These are phyloP conservation scores for Eledona agricola DNA, from an alignment of 2,888 invertebrate species.

Conservation along the genomic window DNA sequence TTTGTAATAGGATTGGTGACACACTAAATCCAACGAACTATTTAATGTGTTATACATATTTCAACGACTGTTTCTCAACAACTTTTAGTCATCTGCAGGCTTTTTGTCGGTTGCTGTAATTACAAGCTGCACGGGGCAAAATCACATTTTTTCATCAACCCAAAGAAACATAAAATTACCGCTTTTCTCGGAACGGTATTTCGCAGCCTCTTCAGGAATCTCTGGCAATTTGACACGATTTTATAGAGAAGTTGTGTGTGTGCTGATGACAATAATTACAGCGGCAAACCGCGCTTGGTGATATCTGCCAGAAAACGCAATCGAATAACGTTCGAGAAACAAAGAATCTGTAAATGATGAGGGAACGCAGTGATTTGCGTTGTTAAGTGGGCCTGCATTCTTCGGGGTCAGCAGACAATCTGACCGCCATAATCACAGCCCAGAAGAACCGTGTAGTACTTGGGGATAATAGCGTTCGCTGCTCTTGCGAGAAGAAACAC, in stretches of 20 bases:
- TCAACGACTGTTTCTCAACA: not conserved
- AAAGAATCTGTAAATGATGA: slow-evolving; percentile 36
- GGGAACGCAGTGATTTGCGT: slow-evolving; percentile 40
- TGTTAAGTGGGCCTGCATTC: slow-evolving; percentile 43
- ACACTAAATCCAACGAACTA: too few relatives aligned
- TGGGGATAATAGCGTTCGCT: slow-evolving; percentile 39
- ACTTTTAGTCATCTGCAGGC: not conserved
- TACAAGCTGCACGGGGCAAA: slow-evolving; percentile 1
- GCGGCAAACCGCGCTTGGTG: not conserved
- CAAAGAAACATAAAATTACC: slow-evolving; percentile 7
- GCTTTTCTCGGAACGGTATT: slow-evolving; percentile 6
- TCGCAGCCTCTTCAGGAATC: slow-evolving; percentile 12
- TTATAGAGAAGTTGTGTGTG: slow-evolving; percentile 18
- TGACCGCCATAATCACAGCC: slow-evolving; percentile 42
- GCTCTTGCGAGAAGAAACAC: slow-evolving; percentile 37
- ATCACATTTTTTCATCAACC: slow-evolving; percentile 16
- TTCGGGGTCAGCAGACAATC: slow-evolving; percentile 42
- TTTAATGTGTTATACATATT: not conserved
- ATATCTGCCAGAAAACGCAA: slow-evolving; percentile 2
- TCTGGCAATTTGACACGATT: slow-evolving; percentile 12
- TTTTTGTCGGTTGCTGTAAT: slow-evolving; percentile 1
- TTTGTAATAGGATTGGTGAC: too few relatives aligned
- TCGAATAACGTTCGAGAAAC: slow-evolving; percentile 17
- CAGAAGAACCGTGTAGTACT: slow-evolving; percentile 41
- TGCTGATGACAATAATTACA: slow-evolving; percentile 21